Percentiles rank a stretch among this genome's conserved stretches.
Evolutionary conservation across 2,113 vertebrate species (phyloP).

Genomic region (Gymnocephalus cernua): DNA sequence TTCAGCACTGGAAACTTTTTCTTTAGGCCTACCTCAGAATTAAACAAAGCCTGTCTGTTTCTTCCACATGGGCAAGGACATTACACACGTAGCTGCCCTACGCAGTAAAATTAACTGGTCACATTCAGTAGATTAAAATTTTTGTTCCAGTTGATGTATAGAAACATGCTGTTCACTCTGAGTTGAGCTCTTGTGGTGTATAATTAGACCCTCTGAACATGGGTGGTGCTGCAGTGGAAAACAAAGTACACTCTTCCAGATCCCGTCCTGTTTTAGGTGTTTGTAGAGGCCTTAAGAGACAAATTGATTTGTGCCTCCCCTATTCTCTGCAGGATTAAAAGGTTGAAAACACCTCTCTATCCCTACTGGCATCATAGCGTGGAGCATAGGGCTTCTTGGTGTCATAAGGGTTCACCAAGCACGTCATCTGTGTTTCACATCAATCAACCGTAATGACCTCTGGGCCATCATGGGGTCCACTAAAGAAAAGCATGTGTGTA

Average conservation of each 20-base stretch:
- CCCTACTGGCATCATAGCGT: not conserved
- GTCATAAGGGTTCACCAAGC: not conserved
- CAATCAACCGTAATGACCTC: not conserved
- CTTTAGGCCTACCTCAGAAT: conserved; percentile 6
- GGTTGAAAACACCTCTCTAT: not conserved
- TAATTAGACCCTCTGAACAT: conserved; percentile 51
- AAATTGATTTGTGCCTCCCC: not conserved
- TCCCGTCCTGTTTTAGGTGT: conserved; percentile 29
- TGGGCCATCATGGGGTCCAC: not conserved
- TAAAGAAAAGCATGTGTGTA: not conserved
- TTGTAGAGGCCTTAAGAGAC: conserved; percentile 4
- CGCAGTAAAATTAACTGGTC: conserved; percentile 28
- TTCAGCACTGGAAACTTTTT: conserved; percentile 17
- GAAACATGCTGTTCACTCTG: conserved; percentile 18
- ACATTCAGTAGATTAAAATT: conserved; percentile 11
- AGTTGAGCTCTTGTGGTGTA: conserved; percentile 37
- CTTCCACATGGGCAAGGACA: not conserved
- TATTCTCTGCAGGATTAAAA: not conserved
- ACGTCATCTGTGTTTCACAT: not conserved
- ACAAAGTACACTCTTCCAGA: conserved; percentile 21
- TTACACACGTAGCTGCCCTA: conserved; percentile 1
- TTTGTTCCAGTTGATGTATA: conserved; percentile 43
- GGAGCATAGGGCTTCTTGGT: not conserved
- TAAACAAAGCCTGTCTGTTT: conserved; percentile 58
- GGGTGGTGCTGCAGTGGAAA: conserved; percentile 49